Conservation (phyloP, 2,113 vertebrate genomes). For the Phyllopteryx taeniolatus region DNA sequence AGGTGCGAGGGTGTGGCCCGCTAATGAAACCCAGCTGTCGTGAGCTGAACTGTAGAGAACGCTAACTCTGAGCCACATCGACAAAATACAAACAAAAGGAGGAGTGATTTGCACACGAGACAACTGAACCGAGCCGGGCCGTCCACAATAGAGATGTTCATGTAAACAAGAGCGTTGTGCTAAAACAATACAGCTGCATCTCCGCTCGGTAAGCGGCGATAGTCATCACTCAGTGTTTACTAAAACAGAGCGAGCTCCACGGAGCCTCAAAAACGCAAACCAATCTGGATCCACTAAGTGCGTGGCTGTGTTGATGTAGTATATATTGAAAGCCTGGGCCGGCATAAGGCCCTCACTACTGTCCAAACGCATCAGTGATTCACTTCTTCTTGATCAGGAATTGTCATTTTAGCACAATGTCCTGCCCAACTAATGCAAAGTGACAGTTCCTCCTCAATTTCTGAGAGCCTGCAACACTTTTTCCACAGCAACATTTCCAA, state of each 20-base stretch:
- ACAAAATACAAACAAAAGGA: constrained; percentile 65
- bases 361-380: constrained; percentile 48
- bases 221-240: constrained; percentile 66
- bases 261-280: constrained; percentile 51
- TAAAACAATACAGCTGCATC: constrained; percentile 75
- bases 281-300: constrained; percentile 49
- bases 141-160: constrained; percentile 43
- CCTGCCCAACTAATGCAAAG: constrained; percentile 39
- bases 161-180: constrained; percentile 69
- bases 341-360: constrained; percentile 21
- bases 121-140: constrained; percentile 43
- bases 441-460: constrained; percentile 47
- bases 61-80: constrained; percentile 46
- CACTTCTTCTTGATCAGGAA: constrained; percentile 22
- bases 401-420: constrained; percentile 38
- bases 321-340: constrained; percentile 26
- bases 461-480: constrained; percentile 40
- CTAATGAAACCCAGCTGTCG: constrained; percentile 63
- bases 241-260: constrained; percentile 37
- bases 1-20: constrained; percentile 56
- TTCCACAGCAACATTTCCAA: constrained; percentile 52
- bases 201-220: constrained; percentile 51
- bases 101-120: constrained; percentile 67
- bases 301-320: constrained; percentile 37
- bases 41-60: constrained; percentile 31